phyloP scores from a whole-genome alignment of 2,888 invertebrate species.

The Andrena trimmerana region DNA sequence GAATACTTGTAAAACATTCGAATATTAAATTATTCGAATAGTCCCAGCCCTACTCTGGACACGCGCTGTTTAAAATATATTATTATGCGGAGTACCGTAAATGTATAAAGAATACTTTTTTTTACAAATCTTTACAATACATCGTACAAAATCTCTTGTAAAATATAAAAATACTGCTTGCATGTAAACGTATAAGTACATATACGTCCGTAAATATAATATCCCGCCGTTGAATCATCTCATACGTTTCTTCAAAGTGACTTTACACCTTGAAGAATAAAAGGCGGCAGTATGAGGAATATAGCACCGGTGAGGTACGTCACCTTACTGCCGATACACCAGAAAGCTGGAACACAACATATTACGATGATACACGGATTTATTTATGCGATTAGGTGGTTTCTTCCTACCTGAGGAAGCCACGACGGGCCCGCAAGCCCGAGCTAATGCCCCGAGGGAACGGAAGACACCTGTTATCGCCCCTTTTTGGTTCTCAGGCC shows the following conservation, averaged over 20 bases:
- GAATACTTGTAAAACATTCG: too few relatives aligned
- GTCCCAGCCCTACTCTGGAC: too few relatives aligned
- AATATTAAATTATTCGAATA: too few relatives aligned
- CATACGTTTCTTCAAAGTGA: constrained; percentile 31
- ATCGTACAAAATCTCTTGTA: constrained; percentile 10
- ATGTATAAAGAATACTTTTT: constrained; percentile 36
- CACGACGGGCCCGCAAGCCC: constrained; percentile 95
- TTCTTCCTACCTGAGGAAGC: constrained; percentile 91
- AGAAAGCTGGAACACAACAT: constrained; percentile 90
- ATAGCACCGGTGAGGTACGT: constrained; percentile 94
- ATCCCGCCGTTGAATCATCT: neutral
- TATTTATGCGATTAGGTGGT: neutral
- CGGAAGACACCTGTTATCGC: constrained; percentile 97
- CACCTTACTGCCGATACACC: constrained; percentile 94
- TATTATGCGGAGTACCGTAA: constrained; percentile 20
- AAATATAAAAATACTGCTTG: constrained; percentile 48
- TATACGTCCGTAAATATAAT: constrained; percentile 30
- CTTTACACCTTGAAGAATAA: constrained; percentile 85
- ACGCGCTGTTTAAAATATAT: constrained; percentile 32
- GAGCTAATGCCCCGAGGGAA: constrained; percentile 96
- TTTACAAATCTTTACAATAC: neutral
- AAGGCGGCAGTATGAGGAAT: constrained; percentile 91
- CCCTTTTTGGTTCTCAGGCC: constrained; percentile 94
- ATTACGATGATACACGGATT: neutral
- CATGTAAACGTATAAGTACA: constrained; percentile 9